These are phyloP conservation scores for Prosopocoilus inquinatus DNA, from an alignment of 2,888 invertebrate genomes.

Conservation along the genomic window DNA sequence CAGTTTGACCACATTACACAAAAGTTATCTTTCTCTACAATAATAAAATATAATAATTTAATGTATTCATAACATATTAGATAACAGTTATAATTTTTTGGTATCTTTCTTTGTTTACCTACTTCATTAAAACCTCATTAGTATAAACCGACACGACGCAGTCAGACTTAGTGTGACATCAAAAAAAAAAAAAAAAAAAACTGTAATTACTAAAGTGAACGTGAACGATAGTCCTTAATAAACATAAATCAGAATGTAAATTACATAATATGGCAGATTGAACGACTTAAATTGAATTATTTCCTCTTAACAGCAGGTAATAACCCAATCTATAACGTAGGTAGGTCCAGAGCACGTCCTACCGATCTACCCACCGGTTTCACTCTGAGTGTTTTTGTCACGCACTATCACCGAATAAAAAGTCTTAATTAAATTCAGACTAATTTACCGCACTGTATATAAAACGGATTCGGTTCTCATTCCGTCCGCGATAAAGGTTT, in stretches of 20 bases:
- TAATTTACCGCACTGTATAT: constrained; percentile 9
- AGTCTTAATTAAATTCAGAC: constrained; percentile 33
- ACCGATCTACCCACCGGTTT: constrained; percentile 18
- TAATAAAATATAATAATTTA: too few relatives aligned
- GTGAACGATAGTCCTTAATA: constrained; percentile 9
- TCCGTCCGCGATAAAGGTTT: too few relatives aligned
- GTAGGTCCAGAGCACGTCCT: background rate
- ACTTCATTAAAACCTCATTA: too few relatives aligned
- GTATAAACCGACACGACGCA: too few relatives aligned
- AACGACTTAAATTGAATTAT: constrained; percentile 40
- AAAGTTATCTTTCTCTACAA: too few relatives aligned
- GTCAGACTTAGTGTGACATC: too few relatives aligned
- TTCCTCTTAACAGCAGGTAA: constrained; percentile 39
- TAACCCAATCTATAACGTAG: constrained; percentile 15
- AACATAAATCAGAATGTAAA: constrained; percentile 30
- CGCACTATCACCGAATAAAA: constrained; percentile 35
- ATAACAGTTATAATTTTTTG: too few relatives aligned
- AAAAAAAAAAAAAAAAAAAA: too few relatives aligned
- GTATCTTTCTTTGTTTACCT: too few relatives aligned
- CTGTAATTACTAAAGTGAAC: background rate
- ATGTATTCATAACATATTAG: too few relatives aligned
- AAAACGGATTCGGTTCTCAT: too few relatives aligned
- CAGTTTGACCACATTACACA: too few relatives aligned
- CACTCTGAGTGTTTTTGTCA: constrained; percentile 31
- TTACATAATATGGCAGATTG: constrained; percentile 34